Evolutionary conservation across 2,888 invertebrate genomes (phyloP).

Genomic region (Magallana nippona): DNA sequence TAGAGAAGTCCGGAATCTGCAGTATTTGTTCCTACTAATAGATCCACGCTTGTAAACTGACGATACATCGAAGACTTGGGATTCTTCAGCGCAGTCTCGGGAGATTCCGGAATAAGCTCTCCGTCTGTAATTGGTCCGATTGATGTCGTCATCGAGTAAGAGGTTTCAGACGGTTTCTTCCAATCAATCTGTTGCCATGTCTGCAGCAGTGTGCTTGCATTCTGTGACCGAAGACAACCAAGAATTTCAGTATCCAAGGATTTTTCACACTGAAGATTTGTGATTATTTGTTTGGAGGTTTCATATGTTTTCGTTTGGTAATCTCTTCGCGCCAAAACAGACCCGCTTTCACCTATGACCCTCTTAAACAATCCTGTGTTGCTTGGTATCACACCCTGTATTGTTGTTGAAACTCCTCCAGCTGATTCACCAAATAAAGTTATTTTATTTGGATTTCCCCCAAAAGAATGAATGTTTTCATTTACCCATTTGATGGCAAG

Average conservation of each 20-base stretch:
- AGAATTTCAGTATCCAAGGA: slow-evolving; percentile 22
- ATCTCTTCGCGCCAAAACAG: slow-evolving; percentile 31
- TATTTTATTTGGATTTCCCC: slow-evolving; percentile 59
- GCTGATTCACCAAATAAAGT: slow-evolving; percentile 66
- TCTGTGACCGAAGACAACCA: slow-evolving; percentile 51
- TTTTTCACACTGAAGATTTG: slow-evolving; percentile 8
- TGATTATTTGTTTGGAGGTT: slow-evolving; percentile 21
- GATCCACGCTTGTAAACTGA: slow-evolving; percentile 48
- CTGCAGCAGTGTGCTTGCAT: slow-evolving; percentile 48
- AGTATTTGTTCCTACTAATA: slow-evolving; percentile 59
- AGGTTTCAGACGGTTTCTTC: background rate
- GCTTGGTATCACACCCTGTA: slow-evolving; percentile 56
- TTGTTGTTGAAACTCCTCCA: slow-evolving; percentile 61
- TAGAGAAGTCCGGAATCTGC: slow-evolving; percentile 61
- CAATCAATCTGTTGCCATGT: slow-evolving; percentile 14
- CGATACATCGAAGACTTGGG: background rate
- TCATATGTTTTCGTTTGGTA: slow-evolving; percentile 28
- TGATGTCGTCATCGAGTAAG: slow-evolving; percentile 38
- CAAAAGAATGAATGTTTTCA: slow-evolving; percentile 62
- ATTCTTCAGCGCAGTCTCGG: slow-evolving; percentile 24
- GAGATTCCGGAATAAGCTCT: slow-evolving; percentile 53
- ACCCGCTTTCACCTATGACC: slow-evolving; percentile 64
- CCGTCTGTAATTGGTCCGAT: slow-evolving; percentile 61
- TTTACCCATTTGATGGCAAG: slow-evolving; percentile 65
- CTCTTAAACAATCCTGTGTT: slow-evolving; percentile 62